These are phyloP conservation scores for Actenoides hombroni DNA, from an alignment of 2,113 vertebrate genomes.

Conservation along the genomic window DNA sequence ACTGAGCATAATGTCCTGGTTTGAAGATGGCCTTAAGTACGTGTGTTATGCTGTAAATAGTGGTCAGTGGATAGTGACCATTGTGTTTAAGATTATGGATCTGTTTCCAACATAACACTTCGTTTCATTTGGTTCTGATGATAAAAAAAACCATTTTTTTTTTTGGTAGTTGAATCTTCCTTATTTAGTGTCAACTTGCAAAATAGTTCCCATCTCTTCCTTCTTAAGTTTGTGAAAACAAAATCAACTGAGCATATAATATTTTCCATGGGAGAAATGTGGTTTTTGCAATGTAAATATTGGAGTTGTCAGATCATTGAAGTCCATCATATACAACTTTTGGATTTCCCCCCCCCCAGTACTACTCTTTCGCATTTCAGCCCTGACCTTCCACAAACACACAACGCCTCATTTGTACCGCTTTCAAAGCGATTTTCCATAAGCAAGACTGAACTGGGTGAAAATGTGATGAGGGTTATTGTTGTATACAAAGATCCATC, in stretches of 20 bases:
- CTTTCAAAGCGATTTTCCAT: background rate
- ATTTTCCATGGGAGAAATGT: background rate
- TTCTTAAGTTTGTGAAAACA: background rate
- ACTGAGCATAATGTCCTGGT: background rate
- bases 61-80: background rate
- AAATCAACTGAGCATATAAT: background rate
- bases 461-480: background rate
- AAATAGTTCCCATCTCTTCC: background rate
- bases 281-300: background rate
- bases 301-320: background rate
- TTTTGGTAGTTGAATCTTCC: background rate
- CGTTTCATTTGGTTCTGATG: background rate
- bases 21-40: background rate
- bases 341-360: rapidly evolving
- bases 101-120: background rate
- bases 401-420: background rate
- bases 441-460: background rate
- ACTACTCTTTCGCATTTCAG: background rate
- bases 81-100: background rate
- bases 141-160: background rate
- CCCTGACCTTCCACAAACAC: background rate
- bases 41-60: background rate
- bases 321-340: background rate
- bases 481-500: background rate
- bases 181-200: background rate